Evolutionary conservation across 2,797 vertebrate genomes (phyloP).

Genomic region (Acanthis flammea): DNA sequence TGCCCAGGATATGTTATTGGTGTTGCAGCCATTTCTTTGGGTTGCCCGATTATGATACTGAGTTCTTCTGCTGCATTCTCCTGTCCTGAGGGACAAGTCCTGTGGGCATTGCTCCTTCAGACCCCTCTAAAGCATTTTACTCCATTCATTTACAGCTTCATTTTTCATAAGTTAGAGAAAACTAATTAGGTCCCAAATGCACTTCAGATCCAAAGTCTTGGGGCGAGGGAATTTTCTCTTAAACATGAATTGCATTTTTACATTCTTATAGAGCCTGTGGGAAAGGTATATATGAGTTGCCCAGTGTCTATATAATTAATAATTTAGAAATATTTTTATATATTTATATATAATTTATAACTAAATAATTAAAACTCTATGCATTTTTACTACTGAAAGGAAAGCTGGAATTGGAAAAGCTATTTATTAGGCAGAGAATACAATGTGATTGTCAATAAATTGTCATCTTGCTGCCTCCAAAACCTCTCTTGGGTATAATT

Average conservation of each 20-base stretch:
- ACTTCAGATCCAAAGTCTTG: background rate
- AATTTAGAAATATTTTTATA: background rate
- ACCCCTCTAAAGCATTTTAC: background rate
- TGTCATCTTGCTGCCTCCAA: background rate
- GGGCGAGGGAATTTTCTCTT: background rate
- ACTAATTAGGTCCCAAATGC: background rate
- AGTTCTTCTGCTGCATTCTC: background rate
- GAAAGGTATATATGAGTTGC: background rate
- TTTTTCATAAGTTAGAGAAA: background rate
- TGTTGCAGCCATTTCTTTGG: background rate
- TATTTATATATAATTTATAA: background rate
- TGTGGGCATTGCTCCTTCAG: background rate
- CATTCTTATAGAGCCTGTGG: background rate
- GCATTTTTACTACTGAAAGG: background rate
- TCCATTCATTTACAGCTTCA: background rate
- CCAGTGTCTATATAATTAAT: background rate
- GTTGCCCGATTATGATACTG: background rate
- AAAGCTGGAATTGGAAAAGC: background rate
- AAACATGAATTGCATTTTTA: background rate
- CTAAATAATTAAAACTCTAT: background rate
- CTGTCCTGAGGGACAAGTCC: background rate
- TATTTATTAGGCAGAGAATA: background rate
- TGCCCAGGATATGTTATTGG: background rate
- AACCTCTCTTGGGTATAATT: background rate
- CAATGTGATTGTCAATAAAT: background rate